Conservation (phyloP, 2,888 invertebrate genomes). For the Harpalus rufipes region DNA sequence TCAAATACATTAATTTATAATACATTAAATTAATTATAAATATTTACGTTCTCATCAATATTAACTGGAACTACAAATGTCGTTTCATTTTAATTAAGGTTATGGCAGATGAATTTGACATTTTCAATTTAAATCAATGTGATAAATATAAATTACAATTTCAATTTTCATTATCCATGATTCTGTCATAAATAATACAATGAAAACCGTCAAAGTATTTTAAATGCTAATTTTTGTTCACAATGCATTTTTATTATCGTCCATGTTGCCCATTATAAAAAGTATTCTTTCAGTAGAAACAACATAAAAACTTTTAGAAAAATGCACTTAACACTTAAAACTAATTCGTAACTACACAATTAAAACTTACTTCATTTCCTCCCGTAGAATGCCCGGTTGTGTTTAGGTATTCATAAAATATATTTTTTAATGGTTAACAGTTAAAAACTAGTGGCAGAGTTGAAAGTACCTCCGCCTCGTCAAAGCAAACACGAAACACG, state of each 20-base stretch:
- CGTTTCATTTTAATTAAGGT: not conserved
- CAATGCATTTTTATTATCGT: too few relatives aligned
- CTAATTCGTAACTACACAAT: not conserved
- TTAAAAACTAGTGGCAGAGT: slow-evolving; percentile 14
- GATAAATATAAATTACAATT: not conserved
- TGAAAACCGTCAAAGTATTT: too few relatives aligned
- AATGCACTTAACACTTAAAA: slow-evolving; percentile 22
- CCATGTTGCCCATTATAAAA: not conserved
- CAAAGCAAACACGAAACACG: not conserved
- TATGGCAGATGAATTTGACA: not conserved
- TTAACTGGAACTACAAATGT: too few relatives aligned
- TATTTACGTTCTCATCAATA: too few relatives aligned
- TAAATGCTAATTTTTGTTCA: too few relatives aligned
- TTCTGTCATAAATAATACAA: too few relatives aligned
- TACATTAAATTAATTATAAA: too few relatives aligned
- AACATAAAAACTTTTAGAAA: slow-evolving; percentile 15
- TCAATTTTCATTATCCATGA: too few relatives aligned
- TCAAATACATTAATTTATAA: too few relatives aligned
- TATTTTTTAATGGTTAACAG: slow-evolving; percentile 12
- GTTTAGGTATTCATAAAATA: slow-evolving; percentile 35
- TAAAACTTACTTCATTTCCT: slow-evolving; percentile 20
- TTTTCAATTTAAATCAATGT: slow-evolving; percentile 22
- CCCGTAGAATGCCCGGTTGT: not conserved
- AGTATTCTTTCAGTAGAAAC: not conserved
- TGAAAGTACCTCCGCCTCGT: slow-evolving; percentile 2